These are phyloP conservation scores for Etia nguti DNA, from an alignment of 2,113 vertebrate species.

Conservation along the genomic window DNA sequence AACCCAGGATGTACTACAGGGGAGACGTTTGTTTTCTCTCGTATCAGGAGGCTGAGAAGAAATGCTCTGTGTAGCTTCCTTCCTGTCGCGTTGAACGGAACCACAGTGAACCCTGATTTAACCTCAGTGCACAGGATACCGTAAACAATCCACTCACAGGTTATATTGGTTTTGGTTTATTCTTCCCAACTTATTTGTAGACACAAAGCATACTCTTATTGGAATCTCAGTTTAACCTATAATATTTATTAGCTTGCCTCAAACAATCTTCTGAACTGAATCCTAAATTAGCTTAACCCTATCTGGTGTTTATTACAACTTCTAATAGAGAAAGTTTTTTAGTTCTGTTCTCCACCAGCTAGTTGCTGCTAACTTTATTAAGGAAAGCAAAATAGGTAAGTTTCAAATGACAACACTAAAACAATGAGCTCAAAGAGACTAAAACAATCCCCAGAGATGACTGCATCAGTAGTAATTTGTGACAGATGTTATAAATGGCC, in stretches of 20 bases:
- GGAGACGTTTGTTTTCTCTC: conserved; percentile 30
- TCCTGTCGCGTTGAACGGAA: conserved; percentile 69
- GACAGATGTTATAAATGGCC: background rate
- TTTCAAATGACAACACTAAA: background rate
- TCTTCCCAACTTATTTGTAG: background rate
- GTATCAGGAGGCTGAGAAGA: conserved; percentile 40
- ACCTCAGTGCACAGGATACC: conserved; percentile 3
- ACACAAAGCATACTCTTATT: background rate
- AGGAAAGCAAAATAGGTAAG: background rate
- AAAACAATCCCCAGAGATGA: background rate
- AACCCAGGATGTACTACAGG: conserved; percentile 44
- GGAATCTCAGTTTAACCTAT: background rate
- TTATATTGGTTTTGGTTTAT: background rate
- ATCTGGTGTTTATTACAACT: background rate
- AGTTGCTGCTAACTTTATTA: background rate
- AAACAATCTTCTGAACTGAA: background rate
- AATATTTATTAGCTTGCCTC: background rate
- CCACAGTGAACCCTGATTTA: conserved; percentile 63
- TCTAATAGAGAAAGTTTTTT: background rate
- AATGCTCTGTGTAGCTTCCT: conserved; percentile 56
- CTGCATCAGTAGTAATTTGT: background rate
- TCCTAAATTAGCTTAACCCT: background rate
- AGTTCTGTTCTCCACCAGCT: background rate
- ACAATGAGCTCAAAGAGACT: background rate
- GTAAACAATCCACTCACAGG: background rate